phyloP scores from a whole-genome alignment of 1,140 invertebrate genomes.

The Plodia interpunctella region DNA sequence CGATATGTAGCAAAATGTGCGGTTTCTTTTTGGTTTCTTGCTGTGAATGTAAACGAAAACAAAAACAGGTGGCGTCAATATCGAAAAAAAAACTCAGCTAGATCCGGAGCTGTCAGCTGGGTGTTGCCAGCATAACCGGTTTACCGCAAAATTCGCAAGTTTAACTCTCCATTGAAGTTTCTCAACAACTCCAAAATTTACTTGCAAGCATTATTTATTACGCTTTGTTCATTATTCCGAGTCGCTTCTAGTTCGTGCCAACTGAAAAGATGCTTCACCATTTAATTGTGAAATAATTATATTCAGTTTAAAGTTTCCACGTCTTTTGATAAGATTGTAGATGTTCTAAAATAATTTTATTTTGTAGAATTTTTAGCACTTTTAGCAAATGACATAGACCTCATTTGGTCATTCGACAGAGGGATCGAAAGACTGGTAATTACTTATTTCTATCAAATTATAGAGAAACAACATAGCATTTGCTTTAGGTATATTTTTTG shows the following conservation, averaged over 20 bases:
- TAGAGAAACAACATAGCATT: too few species aligned
- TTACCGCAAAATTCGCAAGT: slow-evolving; percentile 5
- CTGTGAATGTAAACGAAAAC: not conserved
- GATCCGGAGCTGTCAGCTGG: not conserved
- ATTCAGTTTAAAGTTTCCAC: not conserved
- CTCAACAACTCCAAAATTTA: slow-evolving; percentile 4
- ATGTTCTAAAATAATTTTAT: too few species aligned
- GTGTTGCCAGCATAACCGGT: slow-evolving; percentile 5
- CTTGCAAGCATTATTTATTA: slow-evolving; percentile 6
- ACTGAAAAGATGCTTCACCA: not conserved
- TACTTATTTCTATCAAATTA: too few species aligned
- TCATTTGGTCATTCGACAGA: too few species aligned
- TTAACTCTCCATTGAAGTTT: not conserved
- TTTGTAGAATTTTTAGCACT: too few species aligned
- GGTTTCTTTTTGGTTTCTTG: too few species aligned
- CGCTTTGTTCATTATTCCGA: slow-evolving; percentile 3
- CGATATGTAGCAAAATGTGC: too few species aligned
- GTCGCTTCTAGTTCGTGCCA: not conserved
- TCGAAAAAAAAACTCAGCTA: not conserved
- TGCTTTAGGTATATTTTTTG: too few species aligned
- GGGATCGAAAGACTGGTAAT: too few species aligned
- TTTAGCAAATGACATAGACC: too few species aligned
- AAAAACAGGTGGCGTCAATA: not conserved
- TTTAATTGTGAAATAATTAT: not conserved
- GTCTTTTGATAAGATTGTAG: not conserved